phyloP scores from a whole-genome alignment of 2,797 vertebrate genomes.

The Holocentrus rufus region DNA sequence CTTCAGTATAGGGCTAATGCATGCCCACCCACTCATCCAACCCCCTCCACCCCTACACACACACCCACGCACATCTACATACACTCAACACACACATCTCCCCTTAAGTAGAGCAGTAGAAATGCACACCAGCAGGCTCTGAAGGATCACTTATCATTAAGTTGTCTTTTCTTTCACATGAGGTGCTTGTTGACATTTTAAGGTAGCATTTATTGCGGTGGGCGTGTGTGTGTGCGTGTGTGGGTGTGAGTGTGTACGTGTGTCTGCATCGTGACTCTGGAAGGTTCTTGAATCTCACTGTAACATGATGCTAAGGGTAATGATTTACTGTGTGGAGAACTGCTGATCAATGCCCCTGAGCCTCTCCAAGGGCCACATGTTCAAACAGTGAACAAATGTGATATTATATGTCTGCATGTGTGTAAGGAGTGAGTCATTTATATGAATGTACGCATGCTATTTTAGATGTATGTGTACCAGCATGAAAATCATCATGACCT shows the following conservation, averaged over 20 bases:
- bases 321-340: slow-evolving; percentile 37
- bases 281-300: slow-evolving; percentile 44
- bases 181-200: slow-evolving; percentile 73
- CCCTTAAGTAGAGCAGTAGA: slow-evolving; percentile 46
- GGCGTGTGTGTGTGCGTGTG: slow-evolving; percentile 13
- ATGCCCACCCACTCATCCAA: slow-evolving; percentile 3
- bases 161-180: slow-evolving; percentile 54
- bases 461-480: background rate
- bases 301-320: slow-evolving; percentile 7
- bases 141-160: slow-evolving; percentile 54
- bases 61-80: background rate
- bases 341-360: slow-evolving; percentile 22
- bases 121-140: slow-evolving; percentile 35
- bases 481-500: background rate
- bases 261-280: slow-evolving; percentile 23
- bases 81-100: slow-evolving; percentile 33
- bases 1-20: slow-evolving; percentile 50
- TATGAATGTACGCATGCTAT: background rate
- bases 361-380: slow-evolving; percentile 7
- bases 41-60: background rate
- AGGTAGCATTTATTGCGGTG: slow-evolving; percentile 23
- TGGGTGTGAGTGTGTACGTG: background rate
- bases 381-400: slow-evolving; percentile 1
- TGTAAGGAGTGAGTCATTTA: slow-evolving; percentile 14
- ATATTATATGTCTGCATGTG: background rate